Evolutionary conservation across 2,888 invertebrate species (phyloP), one percentile per base, ranked within the genome.

Genomic region (Nymphalis polychloros): DNA sequence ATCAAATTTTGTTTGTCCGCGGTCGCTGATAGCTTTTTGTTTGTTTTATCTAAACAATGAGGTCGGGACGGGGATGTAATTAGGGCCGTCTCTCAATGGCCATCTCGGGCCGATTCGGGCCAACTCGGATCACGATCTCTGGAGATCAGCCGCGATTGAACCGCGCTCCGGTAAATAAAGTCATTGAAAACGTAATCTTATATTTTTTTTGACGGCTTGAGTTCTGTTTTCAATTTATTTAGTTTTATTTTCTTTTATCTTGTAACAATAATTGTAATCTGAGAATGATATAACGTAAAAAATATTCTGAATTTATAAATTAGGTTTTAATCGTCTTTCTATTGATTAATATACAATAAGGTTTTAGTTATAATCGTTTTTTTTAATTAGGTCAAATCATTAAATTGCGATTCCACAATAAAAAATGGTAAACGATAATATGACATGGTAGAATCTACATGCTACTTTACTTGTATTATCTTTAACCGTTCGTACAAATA

Each of bases 61-160:
- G 64, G 66, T 71, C 49, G 59, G 48, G 59, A 67, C 59, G 17
- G 55, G 53, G 60, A 66, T 68, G 71, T 69, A 71, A 71, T 69
- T 71, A 67, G 64, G 66, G 62, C 6, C 60, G 52, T 52, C 60
- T 60, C 59, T 67, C 61, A 46, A 50, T 48, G 64, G 50, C 49
- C 65, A 31, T 48, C 53, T 59, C 63, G 31, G 23, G 53, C 23
- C 20, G 52, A 20, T 59, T 23, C 23, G 23, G 52, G 13, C 13
- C 52, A 52, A 27, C 52, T 20, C 52, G 52, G 23, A 52, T 31
- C 27, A 31, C 23, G 52, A 49, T 63, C 69, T 66, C 65, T 35
- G 23, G 69, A 60, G 60, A 60, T 63, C 55, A n/a, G 49, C 41
- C 59, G 46, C 19, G 52, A 52, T 52, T 52, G 52, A 23, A 49